Evolutionary conservation across 2,797 vertebrate genomes (phyloP).

Genomic region (Catamblyrhynchus diadema): DNA sequence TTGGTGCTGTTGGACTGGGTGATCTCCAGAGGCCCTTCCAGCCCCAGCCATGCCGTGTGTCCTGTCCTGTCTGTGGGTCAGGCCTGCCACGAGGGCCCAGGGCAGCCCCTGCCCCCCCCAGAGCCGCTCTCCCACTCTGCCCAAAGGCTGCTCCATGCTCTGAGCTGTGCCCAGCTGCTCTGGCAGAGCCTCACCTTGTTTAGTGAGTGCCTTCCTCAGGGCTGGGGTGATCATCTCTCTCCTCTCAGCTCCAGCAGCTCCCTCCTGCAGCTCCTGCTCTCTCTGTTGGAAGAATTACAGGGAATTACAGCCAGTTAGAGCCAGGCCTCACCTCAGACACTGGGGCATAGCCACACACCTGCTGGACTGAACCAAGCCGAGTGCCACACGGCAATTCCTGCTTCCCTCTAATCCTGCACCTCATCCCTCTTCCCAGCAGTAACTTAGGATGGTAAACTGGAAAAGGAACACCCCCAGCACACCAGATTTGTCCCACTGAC

Average conservation of each 20-base stretch:
- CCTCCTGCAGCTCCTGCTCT: constrained; percentile 49
- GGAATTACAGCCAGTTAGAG: neutral
- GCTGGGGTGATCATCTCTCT: constrained; percentile 93
- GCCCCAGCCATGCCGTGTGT: neutral
- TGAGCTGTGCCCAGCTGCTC: neutral
- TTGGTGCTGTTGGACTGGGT: neutral
- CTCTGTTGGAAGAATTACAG: constrained; percentile 53
- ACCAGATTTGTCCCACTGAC: neutral
- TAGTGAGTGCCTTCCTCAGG: constrained; percentile 87
- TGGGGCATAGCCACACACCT: neutral
- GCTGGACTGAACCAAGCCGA: neutral
- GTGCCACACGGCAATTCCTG: neutral
- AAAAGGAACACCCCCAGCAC: neutral
- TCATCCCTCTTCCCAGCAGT: neutral
- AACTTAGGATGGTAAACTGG: neutral
- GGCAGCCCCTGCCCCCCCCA: neutral
- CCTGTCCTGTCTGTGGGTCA: neutral
- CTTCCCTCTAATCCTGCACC: fast-evolving
- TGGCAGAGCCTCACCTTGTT: constrained; percentile 84
- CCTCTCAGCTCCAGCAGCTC: constrained; percentile 67
- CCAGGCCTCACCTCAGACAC: neutral
- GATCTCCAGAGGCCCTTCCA: neutral
- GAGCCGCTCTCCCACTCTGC: neutral
- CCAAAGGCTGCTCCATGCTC: too few relatives aligned
- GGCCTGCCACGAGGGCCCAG: neutral